Conservation (phyloP, 2,113 vertebrate genomes). For the Sturnus vulgaris region DNA sequence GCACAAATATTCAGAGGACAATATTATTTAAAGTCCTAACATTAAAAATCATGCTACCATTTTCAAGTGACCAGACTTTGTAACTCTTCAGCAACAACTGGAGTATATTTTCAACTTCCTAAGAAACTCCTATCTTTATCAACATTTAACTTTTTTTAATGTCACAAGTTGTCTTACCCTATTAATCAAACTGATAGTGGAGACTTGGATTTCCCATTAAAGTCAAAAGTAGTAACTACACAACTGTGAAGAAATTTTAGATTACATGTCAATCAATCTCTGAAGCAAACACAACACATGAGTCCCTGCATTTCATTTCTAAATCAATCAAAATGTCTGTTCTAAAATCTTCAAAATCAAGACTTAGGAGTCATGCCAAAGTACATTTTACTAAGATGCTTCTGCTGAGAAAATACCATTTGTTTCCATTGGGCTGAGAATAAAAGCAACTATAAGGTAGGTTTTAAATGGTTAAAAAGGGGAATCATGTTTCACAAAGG, state of each 20-base stretch:
- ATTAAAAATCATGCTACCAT: not conserved
- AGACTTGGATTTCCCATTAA: constrained; percentile 6
- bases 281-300: not conserved
- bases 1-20: not conserved
- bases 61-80: not conserved
- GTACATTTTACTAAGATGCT: not conserved
- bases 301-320: not conserved
- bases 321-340: not conserved
- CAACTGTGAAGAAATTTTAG: not conserved
- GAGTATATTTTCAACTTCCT: not conserved
- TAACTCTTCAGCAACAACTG: not conserved
- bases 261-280: not conserved
- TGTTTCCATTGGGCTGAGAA: not conserved
- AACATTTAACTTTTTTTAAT: not conserved
- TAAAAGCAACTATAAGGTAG: not conserved
- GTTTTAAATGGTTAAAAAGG: not conserved
- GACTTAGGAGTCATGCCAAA: not conserved
- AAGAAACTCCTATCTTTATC: not conserved
- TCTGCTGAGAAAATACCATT: not conserved
- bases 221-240: not conserved
- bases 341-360: not conserved
- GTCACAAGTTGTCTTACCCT: not conserved
- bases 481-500: not conserved
- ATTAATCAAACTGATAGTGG: constrained; percentile 20
- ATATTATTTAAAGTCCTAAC: not conserved